Conservation (phyloP, 2,888 invertebrate genomes). For the Ganaspis brasiliensis region DNA sequence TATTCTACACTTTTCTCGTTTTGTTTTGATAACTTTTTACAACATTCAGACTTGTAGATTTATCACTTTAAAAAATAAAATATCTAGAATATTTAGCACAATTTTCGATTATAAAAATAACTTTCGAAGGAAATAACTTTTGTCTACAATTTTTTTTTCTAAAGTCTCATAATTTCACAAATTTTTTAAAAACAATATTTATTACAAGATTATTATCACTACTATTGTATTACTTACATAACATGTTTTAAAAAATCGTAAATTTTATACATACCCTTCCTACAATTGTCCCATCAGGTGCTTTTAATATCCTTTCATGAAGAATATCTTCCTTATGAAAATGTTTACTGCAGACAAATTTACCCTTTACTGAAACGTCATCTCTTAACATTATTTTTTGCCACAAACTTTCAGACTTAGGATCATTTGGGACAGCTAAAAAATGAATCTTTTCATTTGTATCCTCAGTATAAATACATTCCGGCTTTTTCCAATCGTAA, state of each 20-base stretch:
- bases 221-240: neutral
- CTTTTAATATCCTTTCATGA: neutral
- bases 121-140: too few species aligned
- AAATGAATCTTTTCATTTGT: neutral
- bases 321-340: neutral
- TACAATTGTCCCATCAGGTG: neutral
- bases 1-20: too few species aligned
- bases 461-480: neutral
- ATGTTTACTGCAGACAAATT: neutral
- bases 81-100: too few species aligned
- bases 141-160: too few species aligned
- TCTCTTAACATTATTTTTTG: neutral
- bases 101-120: too few species aligned
- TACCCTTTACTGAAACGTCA: neutral
- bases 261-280: slow-evolving; percentile 6
- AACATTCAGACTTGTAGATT: too few species aligned
- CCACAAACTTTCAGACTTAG: neutral
- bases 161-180: too few species aligned
- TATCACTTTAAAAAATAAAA: too few species aligned
- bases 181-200: neutral
- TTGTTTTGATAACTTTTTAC: too few species aligned
- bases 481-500: neutral
- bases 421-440: neutral
- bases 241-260: neutral
- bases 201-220: neutral